Evolutionary conservation across 2,888 invertebrate genomes (phyloP), one percentile per base, ranked within the genome.

Genomic region (Cosmia pyralina): DNA sequence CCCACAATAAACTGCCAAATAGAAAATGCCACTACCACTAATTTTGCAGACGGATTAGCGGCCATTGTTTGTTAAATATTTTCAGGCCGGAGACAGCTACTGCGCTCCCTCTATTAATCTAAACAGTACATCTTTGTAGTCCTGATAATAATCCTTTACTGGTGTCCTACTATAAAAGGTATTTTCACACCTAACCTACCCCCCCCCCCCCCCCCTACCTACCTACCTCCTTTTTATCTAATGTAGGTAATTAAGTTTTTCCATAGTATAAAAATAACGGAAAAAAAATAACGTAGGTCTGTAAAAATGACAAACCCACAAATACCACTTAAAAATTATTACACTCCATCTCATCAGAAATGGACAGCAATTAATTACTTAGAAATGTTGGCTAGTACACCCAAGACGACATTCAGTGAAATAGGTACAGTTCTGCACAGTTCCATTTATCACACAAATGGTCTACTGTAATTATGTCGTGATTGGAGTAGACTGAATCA

Each of bases 281-380:
- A 6, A 6, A 38, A 4, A 34, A 38, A 38, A 38, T 52, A n/a
- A 52, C 4, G 4, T 53, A 55, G 8, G 17, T 15, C 3, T 7
- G 22, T 19, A 60, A 1, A 28, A 60, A 60, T 7, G n/a, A 34
- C 13, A 13, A 69, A 50, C 10, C 44, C 15, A 15, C 22, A 57
- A 57, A 63, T 17, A 57, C 15, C 50, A 59, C 44, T 74, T 57
- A 53, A 73, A 77, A 73, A 77, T 77, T 46, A 82, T 73, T 65
- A 85, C 71, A 72, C 50, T 64, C 28, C 64, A 67, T 74, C 65
- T 77, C 82, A 81, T 74, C 72, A 64, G 44, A 72, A 83, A 76
- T 85, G 75, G 64, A 79, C 80, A 76, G 76, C 64, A 85, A 84
- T 81, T 87, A 87, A 89, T 89, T 89, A 86, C 84, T 88, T 83